A percentile compares a stretch with the other conserved stretches of the same genome.
Evolutionary conservation across 2,797 vertebrate genomes (phyloP).

Genomic region (Salarias fasciatus): DNA sequence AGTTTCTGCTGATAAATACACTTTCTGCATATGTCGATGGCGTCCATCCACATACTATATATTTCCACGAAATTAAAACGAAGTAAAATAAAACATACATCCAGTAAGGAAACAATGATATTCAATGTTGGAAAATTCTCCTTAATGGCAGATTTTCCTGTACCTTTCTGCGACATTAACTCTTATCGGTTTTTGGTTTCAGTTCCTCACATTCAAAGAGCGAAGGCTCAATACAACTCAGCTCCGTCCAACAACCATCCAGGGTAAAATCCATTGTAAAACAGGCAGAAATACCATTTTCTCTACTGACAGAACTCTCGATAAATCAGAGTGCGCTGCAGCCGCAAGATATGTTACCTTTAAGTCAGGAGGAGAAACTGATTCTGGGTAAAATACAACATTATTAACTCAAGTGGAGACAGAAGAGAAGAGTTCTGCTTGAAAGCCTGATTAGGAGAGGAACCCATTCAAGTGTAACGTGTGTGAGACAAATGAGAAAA

Average conservation of each 20-base stretch:
- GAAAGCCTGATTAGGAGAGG: too few species aligned
- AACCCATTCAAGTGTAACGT: too few species aligned
- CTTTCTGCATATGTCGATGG: too few species aligned
- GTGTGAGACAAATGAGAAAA: slow-evolving; percentile 22
- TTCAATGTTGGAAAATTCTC: slow-evolving; percentile 2
- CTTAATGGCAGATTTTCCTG: neutral
- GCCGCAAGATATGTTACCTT: slow-evolving; percentile 27
- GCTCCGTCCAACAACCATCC: slow-evolving; percentile 33
- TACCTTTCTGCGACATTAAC: slow-evolving; percentile 29
- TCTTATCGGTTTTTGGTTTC: slow-evolving; percentile 10
- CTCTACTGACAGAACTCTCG: slow-evolving; percentile 43
- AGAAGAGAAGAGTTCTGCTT: too few species aligned
- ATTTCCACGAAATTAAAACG: too few species aligned
- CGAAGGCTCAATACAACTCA: slow-evolving; percentile 15
- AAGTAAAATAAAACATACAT: neutral
- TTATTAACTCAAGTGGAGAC: slow-evolving; percentile 31
- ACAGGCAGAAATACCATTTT: slow-evolving; percentile 40
- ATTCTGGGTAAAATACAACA: slow-evolving; percentile 37
- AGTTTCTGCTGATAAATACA: too few species aligned
- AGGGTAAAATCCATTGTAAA: slow-evolving; percentile 39
- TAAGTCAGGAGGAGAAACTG: slow-evolving; percentile 25
- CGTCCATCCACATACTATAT: too few species aligned
- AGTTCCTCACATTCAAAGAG: slow-evolving; percentile 18
- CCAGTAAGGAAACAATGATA: neutral
- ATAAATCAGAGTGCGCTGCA: slow-evolving; percentile 55